A percentile compares a stretch with the other conserved stretches of the same genome.
Evolutionary conservation across 2,113 vertebrate species (phyloP).

Genomic region (Podilymbus podiceps): DNA sequence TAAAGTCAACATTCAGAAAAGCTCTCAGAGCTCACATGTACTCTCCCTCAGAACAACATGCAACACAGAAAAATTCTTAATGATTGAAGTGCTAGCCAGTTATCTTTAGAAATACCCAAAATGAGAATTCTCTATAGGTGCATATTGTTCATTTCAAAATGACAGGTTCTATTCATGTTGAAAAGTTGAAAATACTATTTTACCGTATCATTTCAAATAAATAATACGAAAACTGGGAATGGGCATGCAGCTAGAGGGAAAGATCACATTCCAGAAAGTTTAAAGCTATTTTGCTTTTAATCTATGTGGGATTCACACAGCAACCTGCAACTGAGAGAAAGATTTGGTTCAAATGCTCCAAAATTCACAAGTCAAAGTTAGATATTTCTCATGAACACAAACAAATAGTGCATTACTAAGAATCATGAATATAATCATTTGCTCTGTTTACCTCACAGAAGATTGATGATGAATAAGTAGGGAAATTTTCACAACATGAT

Average conservation of each 20-base stretch:
- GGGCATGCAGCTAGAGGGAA: not conserved
- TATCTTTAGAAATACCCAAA: not conserved
- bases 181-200: not conserved
- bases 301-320: not conserved
- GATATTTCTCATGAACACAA: not conserved
- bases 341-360: not conserved
- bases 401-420: not conserved
- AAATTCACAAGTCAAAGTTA: not conserved
- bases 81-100: not conserved
- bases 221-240: not conserved
- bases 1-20: not conserved
- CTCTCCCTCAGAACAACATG: not conserved
- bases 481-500: not conserved
- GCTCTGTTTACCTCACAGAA: not conserved
- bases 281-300: not conserved
- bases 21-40: not conserved
- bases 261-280: not conserved
- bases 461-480: not conserved
- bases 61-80: not conserved
- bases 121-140: not conserved
- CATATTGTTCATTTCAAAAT: not conserved
- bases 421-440: not conserved
- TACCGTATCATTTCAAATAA: not conserved
- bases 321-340: not conserved
- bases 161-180: not conserved